Percentiles rank a stretch among this genome's conserved stretches.
These are phyloP conservation scores for Anas acuta DNA, from an alignment of 2,797 vertebrate genomes.

Conservation along the genomic window DNA sequence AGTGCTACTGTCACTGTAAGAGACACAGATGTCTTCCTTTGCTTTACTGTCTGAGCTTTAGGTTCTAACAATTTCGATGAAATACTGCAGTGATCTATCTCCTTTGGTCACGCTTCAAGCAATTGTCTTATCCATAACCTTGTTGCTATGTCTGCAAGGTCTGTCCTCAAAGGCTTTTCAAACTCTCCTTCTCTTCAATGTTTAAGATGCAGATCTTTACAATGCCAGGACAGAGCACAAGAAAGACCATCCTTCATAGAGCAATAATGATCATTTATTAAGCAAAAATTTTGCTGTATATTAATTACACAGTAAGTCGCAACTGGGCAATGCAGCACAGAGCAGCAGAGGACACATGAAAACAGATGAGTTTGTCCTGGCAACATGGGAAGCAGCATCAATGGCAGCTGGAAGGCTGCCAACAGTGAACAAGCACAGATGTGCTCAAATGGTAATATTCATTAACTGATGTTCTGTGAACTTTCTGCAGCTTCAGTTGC, in stretches of 20 bases:
- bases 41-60: background rate
- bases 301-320: background rate
- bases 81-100: background rate
- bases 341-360: background rate
- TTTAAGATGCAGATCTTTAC: background rate
- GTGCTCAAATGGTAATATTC: background rate
- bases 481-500: conserved; percentile 8
- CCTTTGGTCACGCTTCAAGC: background rate
- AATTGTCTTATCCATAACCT: background rate
- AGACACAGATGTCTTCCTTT: background rate
- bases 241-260: background rate
- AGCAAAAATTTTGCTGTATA: background rate
- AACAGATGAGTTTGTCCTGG: background rate
- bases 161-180: background rate
- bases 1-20: background rate
- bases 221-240: background rate
- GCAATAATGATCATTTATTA: background rate
- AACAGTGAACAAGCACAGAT: background rate
- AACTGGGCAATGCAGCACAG: background rate
- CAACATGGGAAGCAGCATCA: accelerated
- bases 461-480: conserved; percentile 40
- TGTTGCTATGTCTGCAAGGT: background rate
- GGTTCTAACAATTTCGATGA: background rate
- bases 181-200: background rate
- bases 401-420: conserved; percentile 17